These are phyloP conservation scores for Allophyes oxyacanthae DNA, from an alignment of 2,888 invertebrate species.

Conservation along the genomic window DNA sequence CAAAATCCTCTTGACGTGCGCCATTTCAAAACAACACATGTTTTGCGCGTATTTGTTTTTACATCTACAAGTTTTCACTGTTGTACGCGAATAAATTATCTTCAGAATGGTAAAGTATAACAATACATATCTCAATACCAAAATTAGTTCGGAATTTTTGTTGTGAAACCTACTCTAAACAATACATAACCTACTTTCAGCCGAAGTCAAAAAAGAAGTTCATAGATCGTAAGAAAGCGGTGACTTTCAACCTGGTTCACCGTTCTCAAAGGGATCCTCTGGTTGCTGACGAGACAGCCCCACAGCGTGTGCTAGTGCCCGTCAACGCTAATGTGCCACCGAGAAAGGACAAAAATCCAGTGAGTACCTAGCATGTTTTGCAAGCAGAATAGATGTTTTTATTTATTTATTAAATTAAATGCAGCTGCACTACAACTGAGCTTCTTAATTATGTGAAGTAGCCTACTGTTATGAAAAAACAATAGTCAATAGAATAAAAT, in stretches of 20 bases:
- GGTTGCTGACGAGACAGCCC: conserved; percentile 95
- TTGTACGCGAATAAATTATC: conserved; percentile 11
- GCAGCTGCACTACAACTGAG: no score
- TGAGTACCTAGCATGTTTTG: conserved; percentile 63
- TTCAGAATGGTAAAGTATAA: conserved; percentile 68
- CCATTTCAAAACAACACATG: conserved; percentile 77
- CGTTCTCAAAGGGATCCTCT: conserved; percentile 98
- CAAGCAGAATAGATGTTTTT: neutral
- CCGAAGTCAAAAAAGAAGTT: conserved; percentile 94
- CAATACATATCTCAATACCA: neutral
- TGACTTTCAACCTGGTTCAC: conserved; percentile 97
- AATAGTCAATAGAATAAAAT: no score
- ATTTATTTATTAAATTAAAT: neutral
- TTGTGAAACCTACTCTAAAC: conserved; percentile 8
- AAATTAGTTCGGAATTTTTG: neutral
- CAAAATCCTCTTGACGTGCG: conserved; percentile 55
- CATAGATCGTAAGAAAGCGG: conserved; percentile 97
- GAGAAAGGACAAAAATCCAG: conserved; percentile 78
- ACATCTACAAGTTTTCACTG: conserved; percentile 17
- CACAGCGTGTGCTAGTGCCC: conserved; percentile 95
- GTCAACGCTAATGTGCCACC: conserved; percentile 83
- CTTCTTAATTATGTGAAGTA: no score
- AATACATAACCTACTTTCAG: conserved; percentile 77
- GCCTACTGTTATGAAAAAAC: no score
- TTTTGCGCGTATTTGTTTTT: conserved; percentile 61